Percentiles rank a stretch among this genome's conserved stretches.
These are phyloP conservation scores for Vireo altiloquus DNA, from an alignment of 2,113 vertebrate species.

Conservation along the genomic window DNA sequence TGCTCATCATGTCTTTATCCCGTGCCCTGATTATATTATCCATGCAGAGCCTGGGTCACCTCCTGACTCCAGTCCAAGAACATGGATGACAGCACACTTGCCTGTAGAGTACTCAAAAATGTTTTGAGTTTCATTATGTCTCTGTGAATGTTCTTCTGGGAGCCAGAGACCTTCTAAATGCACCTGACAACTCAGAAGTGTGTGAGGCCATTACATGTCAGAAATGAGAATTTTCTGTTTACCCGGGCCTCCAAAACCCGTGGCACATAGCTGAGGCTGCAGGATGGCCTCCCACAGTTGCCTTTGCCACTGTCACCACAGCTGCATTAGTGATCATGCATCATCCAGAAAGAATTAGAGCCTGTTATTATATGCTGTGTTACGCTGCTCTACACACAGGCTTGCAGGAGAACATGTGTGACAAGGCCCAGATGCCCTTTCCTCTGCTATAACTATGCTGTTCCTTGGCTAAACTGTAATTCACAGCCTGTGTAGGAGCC, in stretches of 20 bases:
- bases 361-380: neutral
- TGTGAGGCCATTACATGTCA: neutral
- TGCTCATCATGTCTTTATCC: constrained; percentile 36
- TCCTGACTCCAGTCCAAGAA: neutral
- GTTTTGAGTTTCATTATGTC: neutral
- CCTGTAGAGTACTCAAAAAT: neutral
- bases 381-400: neutral
- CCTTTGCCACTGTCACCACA: neutral
- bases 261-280: neutral
- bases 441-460: neutral
- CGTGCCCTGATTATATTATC: neutral
- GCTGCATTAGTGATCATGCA: neutral
- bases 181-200: neutral
- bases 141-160: neutral
- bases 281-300: neutral
- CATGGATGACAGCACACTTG: neutral
- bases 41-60: neutral
- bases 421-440: neutral
- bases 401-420: neutral
- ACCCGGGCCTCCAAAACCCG: neutral
- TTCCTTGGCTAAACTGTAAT: neutral
- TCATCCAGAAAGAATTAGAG: neutral
- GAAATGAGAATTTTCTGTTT: neutral
- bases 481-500: neutral
- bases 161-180: neutral